These are phyloP conservation scores for Cheilosia vernalis DNA, from an alignment of 2,888 invertebrate genomes.

Conservation along the genomic window DNA sequence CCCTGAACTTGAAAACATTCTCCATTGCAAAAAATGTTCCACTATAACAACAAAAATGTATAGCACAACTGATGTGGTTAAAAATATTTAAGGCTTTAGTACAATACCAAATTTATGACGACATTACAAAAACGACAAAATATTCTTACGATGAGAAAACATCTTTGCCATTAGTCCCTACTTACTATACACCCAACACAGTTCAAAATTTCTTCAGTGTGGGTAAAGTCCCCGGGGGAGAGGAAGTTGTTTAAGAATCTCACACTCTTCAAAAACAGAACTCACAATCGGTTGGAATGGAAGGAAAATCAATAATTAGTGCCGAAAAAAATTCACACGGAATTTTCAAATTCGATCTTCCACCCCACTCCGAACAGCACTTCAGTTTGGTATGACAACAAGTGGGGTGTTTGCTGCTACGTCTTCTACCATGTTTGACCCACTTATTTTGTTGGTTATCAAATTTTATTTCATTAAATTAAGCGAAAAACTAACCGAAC, in stretches of 20 bases:
- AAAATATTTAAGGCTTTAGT: neutral
- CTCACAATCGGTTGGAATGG: slow-evolving; percentile 34
- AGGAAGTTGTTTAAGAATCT: slow-evolving; percentile 24
- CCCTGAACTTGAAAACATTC: slow-evolving; percentile 42
- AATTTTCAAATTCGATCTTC: slow-evolving; percentile 58
- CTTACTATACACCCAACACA: neutral
- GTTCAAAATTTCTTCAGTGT: neutral
- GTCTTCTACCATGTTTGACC: slow-evolving; percentile 49
- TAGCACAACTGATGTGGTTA: neutral
- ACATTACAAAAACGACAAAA: too few species aligned
- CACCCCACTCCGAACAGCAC: neutral
- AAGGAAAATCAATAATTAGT: slow-evolving; percentile 64
- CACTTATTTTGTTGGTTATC: slow-evolving; percentile 39
- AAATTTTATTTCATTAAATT: slow-evolving; percentile 58
- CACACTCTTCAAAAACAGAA: slow-evolving; percentile 24
- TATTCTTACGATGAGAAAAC: too few species aligned
- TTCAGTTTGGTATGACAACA: slow-evolving; percentile 57
- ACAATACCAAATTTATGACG: too few species aligned
- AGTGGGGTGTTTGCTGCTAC: slow-evolving; percentile 60
- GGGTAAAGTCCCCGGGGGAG: neutral
- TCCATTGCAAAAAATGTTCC: slow-evolving; percentile 20
- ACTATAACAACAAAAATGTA: neutral
- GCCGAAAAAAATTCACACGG: slow-evolving; percentile 18
- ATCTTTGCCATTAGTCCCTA: neutral
- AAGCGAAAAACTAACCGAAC: slow-evolving; percentile 10